Evolutionary conservation across 1,140 invertebrate species (phyloP).

Genomic region (Cryptotermes secundus): DNA sequence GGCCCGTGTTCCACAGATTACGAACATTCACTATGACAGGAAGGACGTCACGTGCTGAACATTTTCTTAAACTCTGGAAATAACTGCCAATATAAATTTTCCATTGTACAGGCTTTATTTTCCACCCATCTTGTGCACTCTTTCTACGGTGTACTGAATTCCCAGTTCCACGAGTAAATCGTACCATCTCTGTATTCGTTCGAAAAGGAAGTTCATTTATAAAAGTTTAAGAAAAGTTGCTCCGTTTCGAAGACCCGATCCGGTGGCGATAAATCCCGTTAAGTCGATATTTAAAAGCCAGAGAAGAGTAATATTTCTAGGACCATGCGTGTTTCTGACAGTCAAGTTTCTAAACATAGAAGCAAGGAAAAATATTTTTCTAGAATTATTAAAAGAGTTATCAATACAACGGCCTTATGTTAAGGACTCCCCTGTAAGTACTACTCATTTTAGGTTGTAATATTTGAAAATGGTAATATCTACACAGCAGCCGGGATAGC

Average conservation of each 20-base stretch:
- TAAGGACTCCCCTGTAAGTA: too few relatives aligned
- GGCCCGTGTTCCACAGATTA: neutral
- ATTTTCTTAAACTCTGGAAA: neutral
- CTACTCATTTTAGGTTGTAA: too few relatives aligned
- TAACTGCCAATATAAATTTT: neutral
- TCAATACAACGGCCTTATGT: too few relatives aligned
- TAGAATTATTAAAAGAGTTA: neutral
- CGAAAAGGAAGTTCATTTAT: neutral
- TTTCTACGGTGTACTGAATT: conserved; percentile 1
- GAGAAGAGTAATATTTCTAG: neutral
- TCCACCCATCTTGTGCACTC: neutral
- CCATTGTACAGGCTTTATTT: neutral
- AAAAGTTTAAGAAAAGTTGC: conserved; percentile 4
- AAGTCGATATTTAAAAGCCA: neutral
- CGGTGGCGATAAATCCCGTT: neutral
- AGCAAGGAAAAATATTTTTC: neutral
- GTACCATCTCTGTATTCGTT: neutral
- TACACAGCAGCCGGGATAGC: too few relatives aligned
- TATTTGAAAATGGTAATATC: too few relatives aligned
- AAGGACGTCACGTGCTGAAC: neutral
- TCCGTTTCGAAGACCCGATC: neutral
- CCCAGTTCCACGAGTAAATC: neutral
- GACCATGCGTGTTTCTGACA: neutral
- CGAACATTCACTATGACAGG: neutral
- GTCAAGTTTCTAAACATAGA: neutral